Base-by-base conservation (phyloP, 2,113 vertebrate species). In the Leucoraja erinaceus region DNA sequence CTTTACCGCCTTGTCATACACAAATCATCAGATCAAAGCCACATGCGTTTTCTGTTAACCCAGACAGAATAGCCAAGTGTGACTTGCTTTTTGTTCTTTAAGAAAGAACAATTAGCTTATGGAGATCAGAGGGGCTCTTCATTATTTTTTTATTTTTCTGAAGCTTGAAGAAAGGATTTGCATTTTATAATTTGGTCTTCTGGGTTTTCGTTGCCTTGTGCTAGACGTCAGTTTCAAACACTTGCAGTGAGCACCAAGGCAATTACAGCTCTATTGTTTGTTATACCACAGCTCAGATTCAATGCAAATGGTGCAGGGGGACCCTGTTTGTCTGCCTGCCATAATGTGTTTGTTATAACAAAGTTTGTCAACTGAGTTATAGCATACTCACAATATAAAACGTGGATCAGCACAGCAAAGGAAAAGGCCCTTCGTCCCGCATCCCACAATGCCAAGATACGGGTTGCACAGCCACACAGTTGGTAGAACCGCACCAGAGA, bases 361-460 rank as follows among this genome's bases (percentile, higher is more conserved):
- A 88, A 88, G 83, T 88, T 88, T 31, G 12, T 31, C 83, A 88
- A 88, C 83, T 33, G 59, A 88, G 63, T 63, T 88, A 63, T 31
- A 66, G 3, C 38, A 47, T 47, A 47, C 38, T 47, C 3, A 47
- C 38, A 47, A 47, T 0, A 3, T 47, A 47, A 47, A 47, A 47
- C 38, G 38, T 47, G 3, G 38, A 47, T 1, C 38, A 47, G 38
- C 38, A 47, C 38, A 47, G 38, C 38, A 47, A 0, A 47, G 38
- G 38, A 47, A 47, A 47, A 47, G 38, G 38, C 38, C 38, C 38
- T 47, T 47, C 38, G 38, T 47, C 38, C 38, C 38, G 38, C 38
- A 47, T 47, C 38, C 0, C 3, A 47, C 38, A 1, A 47, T 47
- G 38, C 38, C 38, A 47, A 0, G 38, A 47, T 47, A 47, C 38